These are phyloP conservation scores for Nomada hirtipes DNA, from an alignment of 2,888 invertebrate species.

Conservation along the genomic window DNA sequence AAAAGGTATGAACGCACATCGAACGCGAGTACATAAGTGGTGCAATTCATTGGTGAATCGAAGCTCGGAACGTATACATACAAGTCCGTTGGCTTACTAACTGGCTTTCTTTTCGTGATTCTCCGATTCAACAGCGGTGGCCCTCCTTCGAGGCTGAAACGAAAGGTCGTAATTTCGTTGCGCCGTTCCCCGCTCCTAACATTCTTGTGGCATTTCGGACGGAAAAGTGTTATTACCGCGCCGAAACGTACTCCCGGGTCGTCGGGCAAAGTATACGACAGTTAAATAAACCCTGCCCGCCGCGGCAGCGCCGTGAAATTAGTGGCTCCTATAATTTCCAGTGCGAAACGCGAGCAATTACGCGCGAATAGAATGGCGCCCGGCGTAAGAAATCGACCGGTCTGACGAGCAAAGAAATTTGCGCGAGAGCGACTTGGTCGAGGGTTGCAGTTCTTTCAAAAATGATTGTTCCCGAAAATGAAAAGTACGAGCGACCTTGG, in stretches of 20 bases:
- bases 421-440: not conserved
- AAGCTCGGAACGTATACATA: no score
- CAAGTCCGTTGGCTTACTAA: not conserved
- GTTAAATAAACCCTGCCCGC: constrained; percentile 32
- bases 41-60: not conserved
- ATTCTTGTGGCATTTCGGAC: constrained; percentile 63
- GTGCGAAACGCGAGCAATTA: constrained; percentile 42
- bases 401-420: not conserved
- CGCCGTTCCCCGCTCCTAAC: constrained; percentile 1
- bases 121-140: not conserved
- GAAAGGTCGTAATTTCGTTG: constrained; percentile 44
- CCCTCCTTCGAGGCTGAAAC: not conserved
- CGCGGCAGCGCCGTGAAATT: constrained; percentile 41
- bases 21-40: not conserved
- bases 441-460: not conserved
- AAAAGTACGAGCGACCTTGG: not conserved
- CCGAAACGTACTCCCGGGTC: constrained; percentile 24
- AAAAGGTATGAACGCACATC: not conserved
- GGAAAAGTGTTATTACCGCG: constrained; percentile 70
- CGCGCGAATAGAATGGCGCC: not conserved
- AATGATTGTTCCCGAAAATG: not conserved
- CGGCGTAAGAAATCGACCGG: constrained; percentile 4
- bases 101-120: not conserved
- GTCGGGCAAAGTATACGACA: constrained; percentile 38
- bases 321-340: constrained; percentile 34